phyloP scores from a whole-genome alignment of 2,888 invertebrate species.

The Branchellion lobata region DNA sequence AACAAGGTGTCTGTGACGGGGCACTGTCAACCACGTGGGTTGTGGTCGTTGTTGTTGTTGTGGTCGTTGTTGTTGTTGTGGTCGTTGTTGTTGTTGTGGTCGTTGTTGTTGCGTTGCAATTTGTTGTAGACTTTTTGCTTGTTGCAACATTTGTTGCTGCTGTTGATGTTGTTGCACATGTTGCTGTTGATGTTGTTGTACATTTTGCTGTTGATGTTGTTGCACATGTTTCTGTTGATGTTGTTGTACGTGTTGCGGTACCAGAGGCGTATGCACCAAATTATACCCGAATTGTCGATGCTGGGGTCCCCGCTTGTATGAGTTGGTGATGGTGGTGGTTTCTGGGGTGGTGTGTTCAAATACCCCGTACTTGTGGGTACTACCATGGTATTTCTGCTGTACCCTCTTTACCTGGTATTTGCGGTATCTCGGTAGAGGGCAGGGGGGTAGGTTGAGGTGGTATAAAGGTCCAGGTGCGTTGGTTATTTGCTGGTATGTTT shows the following conservation, averaged over 20 bases:
- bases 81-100: constrained; percentile 5
- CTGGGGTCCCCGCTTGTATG: background rate
- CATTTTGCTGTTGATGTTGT: background rate
- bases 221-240: background rate
- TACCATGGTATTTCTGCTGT: background rate
- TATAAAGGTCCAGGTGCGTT: background rate
- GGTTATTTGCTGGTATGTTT: too few relatives aligned
- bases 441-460: constrained; percentile 13
- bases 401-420: background rate
- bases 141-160: too few relatives aligned
- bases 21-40: background rate
- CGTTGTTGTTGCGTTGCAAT: background rate
- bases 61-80: background rate
- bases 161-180: background rate
- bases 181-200: background rate
- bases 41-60: constrained; percentile 18
- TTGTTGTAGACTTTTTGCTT: background rate
- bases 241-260: background rate
- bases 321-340: constrained; percentile 5
- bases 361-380: background rate
- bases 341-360: background rate
- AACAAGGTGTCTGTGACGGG: background rate
- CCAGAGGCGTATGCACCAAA: too few relatives aligned
- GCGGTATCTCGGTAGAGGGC: constrained; percentile 13
- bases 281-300: background rate